Evolutionary conservation across 1,140 invertebrate genomes (phyloP).

Genomic region (Sarcophaga peregrina): DNA sequence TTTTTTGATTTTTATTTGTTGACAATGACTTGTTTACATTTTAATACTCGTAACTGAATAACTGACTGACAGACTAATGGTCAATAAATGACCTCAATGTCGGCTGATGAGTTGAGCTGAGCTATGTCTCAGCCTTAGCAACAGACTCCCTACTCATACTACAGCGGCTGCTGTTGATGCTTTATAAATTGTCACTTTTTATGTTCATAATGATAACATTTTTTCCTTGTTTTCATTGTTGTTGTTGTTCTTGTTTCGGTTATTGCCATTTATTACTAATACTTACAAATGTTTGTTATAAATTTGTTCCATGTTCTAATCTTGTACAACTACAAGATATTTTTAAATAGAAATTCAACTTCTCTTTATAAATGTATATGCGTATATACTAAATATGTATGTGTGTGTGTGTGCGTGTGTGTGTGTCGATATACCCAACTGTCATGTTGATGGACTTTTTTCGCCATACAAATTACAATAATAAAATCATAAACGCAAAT

Average conservation of each 20-base stretch:
- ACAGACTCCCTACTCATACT: neutral
- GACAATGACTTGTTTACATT: slow-evolving; percentile 10
- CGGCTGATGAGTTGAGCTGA: too few species aligned
- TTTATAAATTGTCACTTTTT: neutral
- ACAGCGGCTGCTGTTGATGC: neutral
- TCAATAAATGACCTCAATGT: too few species aligned
- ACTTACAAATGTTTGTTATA: slow-evolving; percentile 15
- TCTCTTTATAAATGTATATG: too few species aligned
- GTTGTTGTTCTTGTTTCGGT: neutral
- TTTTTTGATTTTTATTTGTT: neutral
- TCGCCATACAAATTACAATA: neutral
- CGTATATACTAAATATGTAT: too few species aligned
- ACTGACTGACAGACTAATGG: neutral
- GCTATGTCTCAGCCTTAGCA: too few species aligned
- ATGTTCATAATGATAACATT: too few species aligned
- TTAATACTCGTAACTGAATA: neutral
- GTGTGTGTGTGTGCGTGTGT: too few species aligned
- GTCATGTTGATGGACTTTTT: slow-evolving; percentile 1
- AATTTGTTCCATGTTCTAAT: neutral
- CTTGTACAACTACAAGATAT: neutral
- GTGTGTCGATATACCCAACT: neutral
- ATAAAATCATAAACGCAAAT: slow-evolving; percentile 6
- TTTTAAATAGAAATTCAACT: too few species aligned
- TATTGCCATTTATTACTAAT: neutral
- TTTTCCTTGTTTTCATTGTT: neutral